Evolutionary conservation across 2,888 invertebrate genomes (phyloP).

Genomic region (Physocephala rufipes): DNA sequence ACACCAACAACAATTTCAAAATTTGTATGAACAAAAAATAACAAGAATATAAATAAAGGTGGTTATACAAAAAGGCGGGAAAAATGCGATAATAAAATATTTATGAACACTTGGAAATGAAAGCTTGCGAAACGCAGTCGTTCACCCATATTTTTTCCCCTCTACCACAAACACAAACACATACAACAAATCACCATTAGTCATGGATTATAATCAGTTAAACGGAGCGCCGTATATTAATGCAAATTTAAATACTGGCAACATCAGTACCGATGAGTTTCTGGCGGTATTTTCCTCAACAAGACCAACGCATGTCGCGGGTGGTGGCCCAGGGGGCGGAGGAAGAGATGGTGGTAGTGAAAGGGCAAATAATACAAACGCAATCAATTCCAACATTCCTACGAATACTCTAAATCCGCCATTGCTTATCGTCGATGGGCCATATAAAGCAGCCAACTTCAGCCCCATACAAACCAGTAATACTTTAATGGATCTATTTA

Average conservation of each 20-base stretch:
- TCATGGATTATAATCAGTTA: conserved; percentile 60
- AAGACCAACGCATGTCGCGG: conserved; percentile 46
- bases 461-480: conserved; percentile 52
- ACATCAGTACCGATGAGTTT: conserved; percentile 66
- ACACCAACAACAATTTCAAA: conserved; percentile 3
- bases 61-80: not conserved
- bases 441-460: conserved; percentile 47
- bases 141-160: not conserved
- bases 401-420: conserved; percentile 55
- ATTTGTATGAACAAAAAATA: not conserved
- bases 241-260: conserved; percentile 60
- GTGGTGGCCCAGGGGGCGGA: conserved; percentile 39
- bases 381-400: not conserved
- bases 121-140: not conserved
- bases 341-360: conserved; percentile 13
- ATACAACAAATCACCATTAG: conserved; percentile 9
- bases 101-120: not conserved
- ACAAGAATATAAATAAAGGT: not conserved
- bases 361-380: conserved; percentile 10
- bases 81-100: not conserved
- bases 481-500: conserved; percentile 50
- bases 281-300: conserved; percentile 61
- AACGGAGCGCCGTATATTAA: conserved; percentile 47
- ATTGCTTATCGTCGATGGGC: conserved; percentile 54
- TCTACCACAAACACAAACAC: not conserved